Evolutionary conservation across 2,113 vertebrate genomes (phyloP).

Genomic region (Paratilapia polleni): DNA sequence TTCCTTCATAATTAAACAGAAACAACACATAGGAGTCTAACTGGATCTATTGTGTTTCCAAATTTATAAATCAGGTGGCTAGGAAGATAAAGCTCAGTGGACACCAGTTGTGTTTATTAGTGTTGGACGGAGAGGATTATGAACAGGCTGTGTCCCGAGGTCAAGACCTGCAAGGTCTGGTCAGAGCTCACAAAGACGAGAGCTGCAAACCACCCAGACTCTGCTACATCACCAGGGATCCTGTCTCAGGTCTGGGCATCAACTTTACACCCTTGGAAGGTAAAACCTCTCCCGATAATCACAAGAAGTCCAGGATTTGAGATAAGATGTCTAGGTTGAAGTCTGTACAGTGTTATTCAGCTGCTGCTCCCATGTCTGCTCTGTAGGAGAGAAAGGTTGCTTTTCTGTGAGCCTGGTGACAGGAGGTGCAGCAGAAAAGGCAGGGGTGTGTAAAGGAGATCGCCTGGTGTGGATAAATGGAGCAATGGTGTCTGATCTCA

Average conservation of each 20-base stretch:
- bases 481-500: slow-evolving; percentile 78
- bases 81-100: slow-evolving; percentile 85
- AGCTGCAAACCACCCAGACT: slow-evolving; percentile 78
- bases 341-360: not conserved
- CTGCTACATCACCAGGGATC: slow-evolving; percentile 81
- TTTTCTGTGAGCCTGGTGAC: slow-evolving; percentile 81
- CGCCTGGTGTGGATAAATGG: slow-evolving; percentile 89
- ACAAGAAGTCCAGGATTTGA: not conserved
- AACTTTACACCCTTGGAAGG: slow-evolving; percentile 75
- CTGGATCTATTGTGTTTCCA: not conserved
- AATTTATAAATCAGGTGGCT: slow-evolving; percentile 80
- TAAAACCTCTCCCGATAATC: slow-evolving; percentile 27
- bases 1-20: not conserved
- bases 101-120: slow-evolving; percentile 83
- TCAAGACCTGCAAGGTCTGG: slow-evolving; percentile 50
- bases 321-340: not conserved
- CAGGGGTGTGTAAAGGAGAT: slow-evolving; percentile 83
- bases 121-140: slow-evolving; percentile 76
- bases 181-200: not conserved
- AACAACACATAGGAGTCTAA: not conserved
- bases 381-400: slow-evolving; percentile 79
- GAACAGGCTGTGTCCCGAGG: slow-evolving; percentile 68
- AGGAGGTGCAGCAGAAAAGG: slow-evolving; percentile 85
- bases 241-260: slow-evolving; percentile 85
- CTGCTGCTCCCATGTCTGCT: slow-evolving; percentile 2